Evolutionary conservation across 1,140 invertebrate species (phyloP).

Genomic region (Chelonus insularis): DNA sequence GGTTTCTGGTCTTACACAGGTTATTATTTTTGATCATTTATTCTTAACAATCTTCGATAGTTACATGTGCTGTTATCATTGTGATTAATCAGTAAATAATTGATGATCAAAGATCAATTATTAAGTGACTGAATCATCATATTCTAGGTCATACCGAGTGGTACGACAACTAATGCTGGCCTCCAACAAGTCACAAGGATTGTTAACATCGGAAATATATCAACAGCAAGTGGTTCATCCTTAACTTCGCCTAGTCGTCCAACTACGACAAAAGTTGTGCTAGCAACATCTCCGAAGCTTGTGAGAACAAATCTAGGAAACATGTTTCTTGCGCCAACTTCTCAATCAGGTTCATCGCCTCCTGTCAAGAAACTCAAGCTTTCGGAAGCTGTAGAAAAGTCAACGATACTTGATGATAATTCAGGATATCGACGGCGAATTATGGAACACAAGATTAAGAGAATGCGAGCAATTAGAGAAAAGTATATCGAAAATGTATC

Average conservation of each 20-base stretch:
- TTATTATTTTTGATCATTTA: constrained; percentile 27
- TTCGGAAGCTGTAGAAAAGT: constrained; percentile 45
- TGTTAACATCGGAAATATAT: constrained; percentile 51
- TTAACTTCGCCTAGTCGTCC: constrained; percentile 47
- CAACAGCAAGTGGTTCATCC: constrained; percentile 43
- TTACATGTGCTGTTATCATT: too few relatives aligned
- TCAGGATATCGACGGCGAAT: constrained; percentile 50
- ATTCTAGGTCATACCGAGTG: constrained; percentile 50
- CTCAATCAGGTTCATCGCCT: constrained; percentile 41
- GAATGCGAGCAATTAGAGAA: constrained; percentile 56
- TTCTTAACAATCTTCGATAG: too few relatives aligned
- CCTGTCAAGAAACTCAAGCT: constrained; percentile 53
- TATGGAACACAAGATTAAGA: constrained; percentile 58
- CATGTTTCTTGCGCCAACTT: constrained; percentile 49
- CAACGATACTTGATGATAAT: constrained; percentile 40
- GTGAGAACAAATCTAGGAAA: constrained; percentile 50
- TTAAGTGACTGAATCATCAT: too few relatives aligned
- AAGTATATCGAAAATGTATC: constrained; percentile 78
- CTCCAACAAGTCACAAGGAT: constrained; percentile 55
- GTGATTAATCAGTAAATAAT: too few relatives aligned
- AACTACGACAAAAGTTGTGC: constrained; percentile 51
- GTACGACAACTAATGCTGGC: constrained; percentile 45
- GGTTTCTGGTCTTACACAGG: constrained; percentile 58
- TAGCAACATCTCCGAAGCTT: constrained; percentile 54
- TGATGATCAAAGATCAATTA: too few relatives aligned